phyloP scores from a whole-genome alignment of 2,113 vertebrate genomes.

The Amia ocellicauda region DNA sequence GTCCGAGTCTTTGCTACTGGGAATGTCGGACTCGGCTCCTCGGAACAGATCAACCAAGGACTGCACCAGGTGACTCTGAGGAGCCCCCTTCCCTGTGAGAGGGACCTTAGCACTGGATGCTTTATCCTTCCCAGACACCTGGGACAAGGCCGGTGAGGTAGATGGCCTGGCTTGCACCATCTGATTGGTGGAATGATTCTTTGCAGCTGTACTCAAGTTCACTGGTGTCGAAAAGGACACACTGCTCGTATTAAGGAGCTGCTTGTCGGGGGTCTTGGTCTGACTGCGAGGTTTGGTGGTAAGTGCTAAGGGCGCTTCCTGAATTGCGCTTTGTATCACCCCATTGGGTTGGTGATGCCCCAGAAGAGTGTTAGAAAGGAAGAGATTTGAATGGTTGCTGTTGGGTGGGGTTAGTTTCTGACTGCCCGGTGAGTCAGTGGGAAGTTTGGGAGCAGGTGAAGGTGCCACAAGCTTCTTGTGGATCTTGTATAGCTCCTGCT shows the following conservation, averaged over 20 bases:
- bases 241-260: conserved; percentile 54
- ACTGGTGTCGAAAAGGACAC: conserved; percentile 69
- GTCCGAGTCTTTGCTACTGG: conserved; percentile 87
- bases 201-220: conserved; percentile 74
- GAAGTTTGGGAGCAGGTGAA: conserved; percentile 66
- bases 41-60: conserved; percentile 73
- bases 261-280: conserved; percentile 59
- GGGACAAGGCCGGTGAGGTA: conserved; percentile 66
- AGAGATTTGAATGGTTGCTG: conserved; percentile 78
- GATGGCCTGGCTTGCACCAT: conserved; percentile 45
- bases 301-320: conserved; percentile 89
- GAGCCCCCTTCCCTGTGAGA: conserved; percentile 57
- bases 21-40: conserved; percentile 78
- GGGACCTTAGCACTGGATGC: conserved; percentile 62
- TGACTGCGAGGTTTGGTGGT: conserved; percentile 77
- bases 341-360: conserved; percentile 82
- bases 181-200: conserved; percentile 60
- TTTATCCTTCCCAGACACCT: conserved; percentile 79
- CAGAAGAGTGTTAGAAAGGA: conserved; percentile 90
- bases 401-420: conserved; percentile 65
- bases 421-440: conserved; percentile 67
- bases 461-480: conserved; percentile 76
- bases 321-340: conserved; percentile 73
- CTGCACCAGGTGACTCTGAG: conserved; percentile 77
- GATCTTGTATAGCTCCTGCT: conserved; percentile 70